phyloP scores from a whole-genome alignment of 1,140 invertebrate genomes.

The Diachasmimorpha longicaudata region DNA sequence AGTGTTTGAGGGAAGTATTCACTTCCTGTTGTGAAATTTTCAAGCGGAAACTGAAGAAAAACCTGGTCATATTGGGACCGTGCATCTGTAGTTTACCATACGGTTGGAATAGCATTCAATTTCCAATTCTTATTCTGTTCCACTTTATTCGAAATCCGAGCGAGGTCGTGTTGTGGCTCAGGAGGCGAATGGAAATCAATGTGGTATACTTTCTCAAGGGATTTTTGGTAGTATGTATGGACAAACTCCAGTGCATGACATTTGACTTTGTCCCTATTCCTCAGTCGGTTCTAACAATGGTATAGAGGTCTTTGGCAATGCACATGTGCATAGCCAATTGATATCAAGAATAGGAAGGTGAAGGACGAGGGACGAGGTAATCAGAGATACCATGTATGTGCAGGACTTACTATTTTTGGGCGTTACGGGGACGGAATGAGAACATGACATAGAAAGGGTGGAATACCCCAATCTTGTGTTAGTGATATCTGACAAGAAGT shows the following conservation, averaged over 20 bases:
- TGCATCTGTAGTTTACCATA: constrained; percentile 12
- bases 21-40: not conserved
- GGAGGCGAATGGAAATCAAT: constrained; percentile 8
- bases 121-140: constrained; percentile 16
- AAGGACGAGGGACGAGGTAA: not conserved
- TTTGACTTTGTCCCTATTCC: not conserved
- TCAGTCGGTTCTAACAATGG: not conserved
- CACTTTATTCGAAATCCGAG: constrained; percentile 8
- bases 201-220: not conserved
- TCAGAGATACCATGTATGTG: constrained; percentile 11
- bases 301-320: not conserved
- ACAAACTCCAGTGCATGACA: not conserved
- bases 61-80: not conserved
- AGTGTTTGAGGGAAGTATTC: not conserved
- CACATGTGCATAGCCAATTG: not conserved
- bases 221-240: not conserved
- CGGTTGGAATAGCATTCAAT: constrained; percentile 18
- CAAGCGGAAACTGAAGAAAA: not conserved
- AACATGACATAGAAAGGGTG: constrained; percentile 7
- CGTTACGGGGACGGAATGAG: not conserved
- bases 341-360: not conserved
- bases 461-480: not conserved
- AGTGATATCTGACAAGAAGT: not conserved
- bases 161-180: not conserved
- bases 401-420: not conserved